Base-by-base conservation (phyloP, 2,888 invertebrate species). In the Drosophila aldrichi region DNA sequence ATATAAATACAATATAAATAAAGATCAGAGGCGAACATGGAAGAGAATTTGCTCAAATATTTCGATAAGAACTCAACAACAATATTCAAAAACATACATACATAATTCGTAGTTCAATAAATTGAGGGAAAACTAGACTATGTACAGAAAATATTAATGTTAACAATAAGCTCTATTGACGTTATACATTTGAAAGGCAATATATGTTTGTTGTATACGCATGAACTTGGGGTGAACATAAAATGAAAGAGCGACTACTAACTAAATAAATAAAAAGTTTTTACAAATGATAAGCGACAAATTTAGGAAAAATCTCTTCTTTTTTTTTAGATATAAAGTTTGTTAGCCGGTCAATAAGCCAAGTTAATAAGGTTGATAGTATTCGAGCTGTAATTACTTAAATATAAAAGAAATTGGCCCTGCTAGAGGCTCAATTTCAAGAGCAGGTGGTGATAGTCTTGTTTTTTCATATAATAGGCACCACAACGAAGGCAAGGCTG, bases 401-500 rank as follows among this genome's bases (percentile, higher is more conserved):
- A 61, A 56, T 63, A 60, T 61, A 69, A 62, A 66, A 71, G 62
- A 71, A 71, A 61, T 64, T 67, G 64, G 68, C 54, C 61, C 63
- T 54, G 22, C 34, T 44, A 32, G 10, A 51, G 68, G 64, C 44
- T 56, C 62, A 62, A 46, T 68, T 65, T 70, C 55, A 65, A 64
- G 56, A 68, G 63, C 60, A 65, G 70, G 63, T 70, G 74, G 66
- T 70, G 63, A 82, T 67, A 79, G 82, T 82, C 88, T 82, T 78
- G 67, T 63, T 55, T 67, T n/a, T 74, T 70, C 46, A 61, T 65
- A 55, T 69, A 63, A 58, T 82, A 85, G 87, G 88, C 88, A 86
- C 84, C 87, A 70, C 73, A 69, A 79, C 59, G 55, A 79, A 88
- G 79, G 86, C 87, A 73, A 73, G 59, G 52, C 65, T 72, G 52